A percentile compares a stretch with the other conserved stretches of the same genome.
These are phyloP conservation scores for Tragelaphus imberbis DNA, from an alignment of 2,113 vertebrate species.

Conservation along the genomic window DNA sequence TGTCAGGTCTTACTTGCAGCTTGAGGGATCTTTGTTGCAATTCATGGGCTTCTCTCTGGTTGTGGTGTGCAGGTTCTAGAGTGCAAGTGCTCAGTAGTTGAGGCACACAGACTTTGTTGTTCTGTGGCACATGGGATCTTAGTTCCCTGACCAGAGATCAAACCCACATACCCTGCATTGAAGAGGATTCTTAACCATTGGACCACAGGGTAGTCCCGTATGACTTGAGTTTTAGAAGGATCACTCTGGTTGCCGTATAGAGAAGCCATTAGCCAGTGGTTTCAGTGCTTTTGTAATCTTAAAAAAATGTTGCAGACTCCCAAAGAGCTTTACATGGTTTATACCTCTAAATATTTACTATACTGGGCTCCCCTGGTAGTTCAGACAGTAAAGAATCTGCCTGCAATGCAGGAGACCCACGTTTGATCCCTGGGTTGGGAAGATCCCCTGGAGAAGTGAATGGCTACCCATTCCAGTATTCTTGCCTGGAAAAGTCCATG, in stretches of 20 bases:
- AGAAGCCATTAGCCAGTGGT: neutral
- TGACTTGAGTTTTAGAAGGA: neutral
- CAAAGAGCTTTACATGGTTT: neutral
- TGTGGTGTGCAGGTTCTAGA: neutral
- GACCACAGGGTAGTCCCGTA: neutral
- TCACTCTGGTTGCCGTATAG: neutral
- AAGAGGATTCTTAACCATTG: neutral
- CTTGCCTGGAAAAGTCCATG: neutral
- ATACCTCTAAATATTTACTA: neutral
- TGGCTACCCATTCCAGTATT: neutral
- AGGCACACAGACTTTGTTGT: neutral
- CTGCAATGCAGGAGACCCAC: neutral
- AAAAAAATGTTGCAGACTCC: neutral
- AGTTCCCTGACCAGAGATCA: neutral
- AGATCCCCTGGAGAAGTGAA: neutral
- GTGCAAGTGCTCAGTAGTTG: neutral
- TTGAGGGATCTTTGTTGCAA: neutral
- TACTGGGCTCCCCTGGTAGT: neutral
- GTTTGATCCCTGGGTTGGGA: neutral
- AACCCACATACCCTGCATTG: neutral
- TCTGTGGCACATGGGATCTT: neutral
- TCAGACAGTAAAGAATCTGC: neutral
- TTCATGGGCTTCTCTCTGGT: neutral
- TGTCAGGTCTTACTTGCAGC: neutral
- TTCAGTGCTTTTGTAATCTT: neutral